Conservation (phyloP, 2,797 vertebrate species). For the Danio tinwini region DNA sequence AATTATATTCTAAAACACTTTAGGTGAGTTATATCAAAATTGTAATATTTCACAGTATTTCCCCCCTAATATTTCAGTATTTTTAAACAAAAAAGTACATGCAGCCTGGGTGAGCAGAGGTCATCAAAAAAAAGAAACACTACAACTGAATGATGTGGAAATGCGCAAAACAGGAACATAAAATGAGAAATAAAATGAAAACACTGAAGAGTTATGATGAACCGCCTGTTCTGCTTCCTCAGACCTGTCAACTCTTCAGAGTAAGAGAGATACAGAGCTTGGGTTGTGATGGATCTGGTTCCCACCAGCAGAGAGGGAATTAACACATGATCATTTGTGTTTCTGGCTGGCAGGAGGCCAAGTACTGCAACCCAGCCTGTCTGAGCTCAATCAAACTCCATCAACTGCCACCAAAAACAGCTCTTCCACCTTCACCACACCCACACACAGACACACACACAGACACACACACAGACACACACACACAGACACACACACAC, state of each 20-base stretch:
- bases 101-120: neutral
- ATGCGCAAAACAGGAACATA: neutral
- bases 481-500: neutral
- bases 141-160: neutral
- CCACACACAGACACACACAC: too few species aligned
- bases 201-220: slow-evolving; percentile 1
- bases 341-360: slow-evolving; percentile 24
- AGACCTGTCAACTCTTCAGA: slow-evolving; percentile 13
- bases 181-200: too few species aligned
- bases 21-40: neutral
- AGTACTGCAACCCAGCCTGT: slow-evolving; percentile 42
- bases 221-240: neutral
- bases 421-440: neutral
- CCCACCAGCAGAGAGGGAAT: slow-evolving; percentile 38
- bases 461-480: neutral
- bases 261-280: slow-evolving; percentile 16
- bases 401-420: slow-evolving; percentile 16
- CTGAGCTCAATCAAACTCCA: slow-evolving; percentile 30
- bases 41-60: neutral
- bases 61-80: neutral
- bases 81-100: neutral
- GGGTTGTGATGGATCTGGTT: slow-evolving; percentile 28
- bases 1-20: too few species aligned
- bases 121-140: neutral
- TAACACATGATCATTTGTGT: slow-evolving; percentile 45